Evolutionary conservation across 2,888 invertebrate species (phyloP), one percentile per base, ranked within the genome.

Genomic region (Phaonia tiefii): DNA sequence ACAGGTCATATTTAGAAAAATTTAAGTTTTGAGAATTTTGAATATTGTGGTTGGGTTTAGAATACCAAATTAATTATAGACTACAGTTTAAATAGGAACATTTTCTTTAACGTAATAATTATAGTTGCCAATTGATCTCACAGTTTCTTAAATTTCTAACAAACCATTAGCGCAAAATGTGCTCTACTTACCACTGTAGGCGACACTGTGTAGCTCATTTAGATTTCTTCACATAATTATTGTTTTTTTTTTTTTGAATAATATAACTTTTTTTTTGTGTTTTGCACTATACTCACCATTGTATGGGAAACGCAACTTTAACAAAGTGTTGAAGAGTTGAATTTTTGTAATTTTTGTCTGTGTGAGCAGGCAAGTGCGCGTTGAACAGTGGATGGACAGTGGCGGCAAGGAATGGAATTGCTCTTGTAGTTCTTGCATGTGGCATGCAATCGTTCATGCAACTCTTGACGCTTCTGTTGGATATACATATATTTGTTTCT

Each of bases 361-460:
- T 8, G 31, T 31, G 4, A 31, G 3, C 31, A 31, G 3, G 8
- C 31, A 31, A n/a, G n/a, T n/a, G 3, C 31, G 31, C 8, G 8
- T 31, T 5, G 3, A 8, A 8, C 31, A 8, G 8, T 31, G 8
- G 31, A 39, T 63, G 63, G 63, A 39, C 42, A 63, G 0, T 20
- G 63, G n/a, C n/a, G n/a, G n/a, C n/a, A n/a, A n/a, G n/a, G n/a
- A n/a, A 20, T 63, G 22, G n/a, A 63, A 42, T 42, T 37, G 39
- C 39, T 13, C 22, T 63, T 1, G 22, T 31, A 31, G 31, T 31
- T 31, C 31, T 31, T 31, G 31, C 31, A 31, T 31, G 42, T 77
- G 66, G 67, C 80, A 49, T 75, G 74, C 60, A 49, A 44, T 70
- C 79, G 73, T 73, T 31, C 31, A 31, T 31, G 31, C 31, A 31